Evolutionary conservation across 2,888 invertebrate species (phyloP), one percentile per base, ranked within the genome.

Genomic region (Acleris emargana): DNA sequence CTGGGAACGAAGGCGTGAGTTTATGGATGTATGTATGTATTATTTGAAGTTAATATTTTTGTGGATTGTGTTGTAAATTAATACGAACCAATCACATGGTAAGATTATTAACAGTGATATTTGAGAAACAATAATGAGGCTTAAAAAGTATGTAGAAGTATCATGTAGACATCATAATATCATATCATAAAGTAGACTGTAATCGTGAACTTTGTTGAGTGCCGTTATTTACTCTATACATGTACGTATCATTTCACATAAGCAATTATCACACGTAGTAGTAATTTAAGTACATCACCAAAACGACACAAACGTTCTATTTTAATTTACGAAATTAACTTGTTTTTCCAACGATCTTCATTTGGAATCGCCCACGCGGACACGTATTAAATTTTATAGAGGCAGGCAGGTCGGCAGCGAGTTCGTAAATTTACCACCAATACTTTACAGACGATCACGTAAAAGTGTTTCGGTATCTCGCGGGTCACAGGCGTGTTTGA

Each of bases 401-500:
- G 58, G 52, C 69, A 67, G 70, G 71, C 72, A 74, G 75, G 79
- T 81, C 81, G 78, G 32, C 78, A 76, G 74, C 73, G 71, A 73
- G 73, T 79, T 70, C 67, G 69, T 74, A 76, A 71, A 74, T 77
- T 81, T 78, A 81, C 78, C 79, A 77, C 80, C 64, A 64, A 61
- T 80, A 80, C 83, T 84, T 82, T 83, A 82, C 78, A 80, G 68
- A 70, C 71, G 72, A 76, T 76, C 73, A 76, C 77, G 72, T 77
- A 74, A 71, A 77, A 81, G 74, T 80, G 79, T 82, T 82, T 78
- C 81, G 79, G 82, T 77, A 82, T 80, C 80, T 78, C 77, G 74
- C 72, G 76, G 75, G 75, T 80, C 76, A 77, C 76, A 78, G 73
- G 73, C 76, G 78, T 77, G 80, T 82, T 83, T 84, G 84, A 86